A percentile compares a stretch with the other conserved stretches of the same genome.
These are phyloP conservation scores for Drosophila mimica DNA, from an alignment of 2,888 invertebrate species.

Conservation along the genomic window DNA sequence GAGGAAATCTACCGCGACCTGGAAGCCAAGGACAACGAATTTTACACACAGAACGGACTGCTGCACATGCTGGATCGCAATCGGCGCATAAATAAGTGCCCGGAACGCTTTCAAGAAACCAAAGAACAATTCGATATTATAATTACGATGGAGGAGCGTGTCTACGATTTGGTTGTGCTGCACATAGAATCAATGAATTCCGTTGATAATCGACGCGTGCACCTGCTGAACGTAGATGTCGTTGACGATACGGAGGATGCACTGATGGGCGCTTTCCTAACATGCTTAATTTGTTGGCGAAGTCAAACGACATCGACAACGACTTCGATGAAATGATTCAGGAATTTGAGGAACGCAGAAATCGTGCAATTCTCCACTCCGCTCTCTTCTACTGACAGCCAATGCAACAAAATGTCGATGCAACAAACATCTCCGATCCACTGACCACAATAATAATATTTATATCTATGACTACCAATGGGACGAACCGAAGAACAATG, in stretches of 20 bases:
- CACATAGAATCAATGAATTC: constrained; percentile 94
- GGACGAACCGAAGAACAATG: constrained; percentile 24
- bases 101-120: constrained; percentile 96
- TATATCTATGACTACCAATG: constrained; percentile 21
- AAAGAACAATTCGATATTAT: constrained; percentile 97
- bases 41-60: constrained; percentile 99
- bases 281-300: constrained; percentile 91
- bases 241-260: constrained; percentile 99
- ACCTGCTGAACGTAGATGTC: constrained; percentile 99
- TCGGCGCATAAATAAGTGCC: constrained; percentile 95
- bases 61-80: constrained; percentile 99
- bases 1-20: constrained; percentile 98
- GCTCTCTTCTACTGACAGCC: constrained; percentile 76
- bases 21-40: constrained; percentile 93
- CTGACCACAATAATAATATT: constrained; percentile 25
- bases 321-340: constrained; percentile 74
- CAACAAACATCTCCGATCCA: constrained; percentile 55
- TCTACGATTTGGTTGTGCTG: constrained; percentile 98
- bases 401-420: constrained; percentile 33
- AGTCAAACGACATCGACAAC: constrained; percentile 68
- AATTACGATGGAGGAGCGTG: constrained; percentile 98
- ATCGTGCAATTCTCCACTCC: constrained; percentile 67
- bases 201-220: constrained; percentile 94
- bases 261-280: constrained; percentile 98
- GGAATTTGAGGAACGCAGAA: constrained; percentile 72